Base-by-base conservation (phyloP, 2,888 invertebrate genomes). In the Nephrocerus scutellatus region DNA sequence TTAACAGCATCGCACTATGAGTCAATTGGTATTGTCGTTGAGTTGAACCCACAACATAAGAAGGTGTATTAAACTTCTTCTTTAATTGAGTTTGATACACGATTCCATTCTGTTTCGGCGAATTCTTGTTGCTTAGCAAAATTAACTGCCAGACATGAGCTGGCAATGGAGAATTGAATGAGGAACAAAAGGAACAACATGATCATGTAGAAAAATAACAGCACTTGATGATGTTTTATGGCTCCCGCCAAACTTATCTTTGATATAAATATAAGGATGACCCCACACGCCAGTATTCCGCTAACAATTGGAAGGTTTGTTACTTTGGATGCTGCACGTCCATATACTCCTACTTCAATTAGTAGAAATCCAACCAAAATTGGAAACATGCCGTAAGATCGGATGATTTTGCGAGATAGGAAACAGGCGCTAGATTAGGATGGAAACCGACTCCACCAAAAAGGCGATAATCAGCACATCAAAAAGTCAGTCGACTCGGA, bases 151-250 rank as follows among this genome's bases (percentile, higher is more conserved):
- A 96, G 75, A 60, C 92, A 93, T 36, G 93, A 93, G 68, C 92
- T 92, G 29, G 95, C 95, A 51, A 96, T 84, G 44, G 91, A 87
- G 70, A 96, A 95, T 73, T 96, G 96, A 38, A 93, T 83, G 58
- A 96, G 72, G 72, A 96, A 95, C 53, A 96, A 71, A 55, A 92
- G 71, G 71, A 96, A 95, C 54, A 96, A 72, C 54, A 96, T 89
- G 46, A 95, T 83, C 95, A 96, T 96, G 71, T 96, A 96, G 73
- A 95, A 95, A 72, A 95, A 95, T 40, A 95, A 75, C 72, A 92
- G 79, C 53, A 95, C 93, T 82, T 96, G 95, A 70, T 95, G 93
- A 70, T 96, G 96, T 69, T 88, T 91, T 34, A 86, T 78, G 43
- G 95, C 91, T 50, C 93, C 95, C 53, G 87, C 78, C 33, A 96